These are phyloP conservation scores for Cheilosia soror DNA, from an alignment of 2,888 invertebrate species.

Conservation along the genomic window DNA sequence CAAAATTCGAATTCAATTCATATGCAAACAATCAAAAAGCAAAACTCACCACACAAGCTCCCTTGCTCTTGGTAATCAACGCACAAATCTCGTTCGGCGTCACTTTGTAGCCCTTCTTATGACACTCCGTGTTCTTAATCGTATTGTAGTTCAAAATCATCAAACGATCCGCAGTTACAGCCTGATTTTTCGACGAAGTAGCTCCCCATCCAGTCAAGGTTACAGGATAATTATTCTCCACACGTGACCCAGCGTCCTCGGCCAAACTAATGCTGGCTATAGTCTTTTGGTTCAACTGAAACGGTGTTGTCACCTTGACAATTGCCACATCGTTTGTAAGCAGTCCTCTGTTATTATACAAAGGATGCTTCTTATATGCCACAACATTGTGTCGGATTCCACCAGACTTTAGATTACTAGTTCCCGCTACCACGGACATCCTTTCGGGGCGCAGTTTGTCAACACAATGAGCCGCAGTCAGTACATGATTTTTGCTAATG, in stretches of 20 bases:
- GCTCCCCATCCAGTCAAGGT: constrained; percentile 83
- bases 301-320: constrained; percentile 79
- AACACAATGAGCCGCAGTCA: constrained; percentile 83
- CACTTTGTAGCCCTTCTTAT: constrained; percentile 79
- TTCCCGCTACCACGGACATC: constrained; percentile 79
- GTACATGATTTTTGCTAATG: constrained; percentile 79
- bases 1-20: not conserved
- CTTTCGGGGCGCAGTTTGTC: constrained; percentile 76
- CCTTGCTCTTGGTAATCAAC: constrained; percentile 78
- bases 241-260: constrained; percentile 68
- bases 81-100: constrained; percentile 82
- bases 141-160: constrained; percentile 81
- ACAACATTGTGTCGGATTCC: constrained; percentile 79
- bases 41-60: constrained; percentile 82
- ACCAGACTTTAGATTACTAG: constrained; percentile 78
- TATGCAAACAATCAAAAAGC: not conserved
- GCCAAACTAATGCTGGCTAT: constrained; percentile 78
- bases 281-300: constrained; percentile 77
- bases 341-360: constrained; percentile 77
- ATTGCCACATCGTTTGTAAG: constrained; percentile 81
- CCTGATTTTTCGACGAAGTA: constrained; percentile 76
- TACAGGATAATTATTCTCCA: constrained; percentile 79
- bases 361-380: constrained; percentile 79
- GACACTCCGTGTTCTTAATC: constrained; percentile 81
- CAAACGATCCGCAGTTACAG: constrained; percentile 79